Evolutionary conservation across 2,888 invertebrate species (phyloP).

Genomic region (Fragum sueziense): DNA sequence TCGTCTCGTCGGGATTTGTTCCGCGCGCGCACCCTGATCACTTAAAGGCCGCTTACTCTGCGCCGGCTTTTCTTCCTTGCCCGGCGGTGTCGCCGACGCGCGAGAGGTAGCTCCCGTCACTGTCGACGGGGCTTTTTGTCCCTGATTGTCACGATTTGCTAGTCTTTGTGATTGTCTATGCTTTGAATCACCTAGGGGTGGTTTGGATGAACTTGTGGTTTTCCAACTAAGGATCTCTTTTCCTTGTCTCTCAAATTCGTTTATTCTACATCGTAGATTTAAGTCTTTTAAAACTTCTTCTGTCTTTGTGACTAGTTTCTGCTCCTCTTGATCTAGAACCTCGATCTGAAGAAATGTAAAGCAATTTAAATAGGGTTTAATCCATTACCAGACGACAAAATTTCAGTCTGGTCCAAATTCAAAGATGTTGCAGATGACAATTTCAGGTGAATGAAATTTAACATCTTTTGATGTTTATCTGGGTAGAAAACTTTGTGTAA

Average conservation of each 20-base stretch:
- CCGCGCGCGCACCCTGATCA: slow-evolving; percentile 67
- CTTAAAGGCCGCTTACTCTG: slow-evolving; percentile 63
- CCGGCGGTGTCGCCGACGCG: slow-evolving; percentile 48
- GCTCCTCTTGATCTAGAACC: slow-evolving; percentile 70
- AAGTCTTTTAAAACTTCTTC: slow-evolving; percentile 68
- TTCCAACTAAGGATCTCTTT: slow-evolving; percentile 61
- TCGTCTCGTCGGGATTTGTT: slow-evolving; percentile 38
- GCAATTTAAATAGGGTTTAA: not conserved
- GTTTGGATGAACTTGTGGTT: slow-evolving; percentile 52
- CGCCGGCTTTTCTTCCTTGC: slow-evolving; percentile 18
- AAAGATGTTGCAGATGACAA: too few species aligned
- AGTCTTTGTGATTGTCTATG: slow-evolving; percentile 58
- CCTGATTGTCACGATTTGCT: slow-evolving; percentile 49
- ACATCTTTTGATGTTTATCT: too few species aligned
- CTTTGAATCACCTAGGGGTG: slow-evolving; percentile 58
- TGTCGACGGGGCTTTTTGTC: slow-evolving; percentile 50
- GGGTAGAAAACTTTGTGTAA: too few species aligned
- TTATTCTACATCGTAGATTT: slow-evolving; percentile 64
- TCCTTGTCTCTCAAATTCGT: slow-evolving; percentile 60
- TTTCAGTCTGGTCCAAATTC: too few species aligned
- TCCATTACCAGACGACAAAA: too few species aligned
- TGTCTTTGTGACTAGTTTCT: slow-evolving; percentile 65
- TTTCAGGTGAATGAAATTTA: too few species aligned
- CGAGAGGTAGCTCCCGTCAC: slow-evolving; percentile 47
- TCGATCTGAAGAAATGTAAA: slow-evolving; percentile 61